Percentiles rank a stretch among this genome's conserved stretches.
Evolutionary conservation across 2,888 invertebrate species (phyloP).

Genomic region (Epinotia ramella): DNA sequence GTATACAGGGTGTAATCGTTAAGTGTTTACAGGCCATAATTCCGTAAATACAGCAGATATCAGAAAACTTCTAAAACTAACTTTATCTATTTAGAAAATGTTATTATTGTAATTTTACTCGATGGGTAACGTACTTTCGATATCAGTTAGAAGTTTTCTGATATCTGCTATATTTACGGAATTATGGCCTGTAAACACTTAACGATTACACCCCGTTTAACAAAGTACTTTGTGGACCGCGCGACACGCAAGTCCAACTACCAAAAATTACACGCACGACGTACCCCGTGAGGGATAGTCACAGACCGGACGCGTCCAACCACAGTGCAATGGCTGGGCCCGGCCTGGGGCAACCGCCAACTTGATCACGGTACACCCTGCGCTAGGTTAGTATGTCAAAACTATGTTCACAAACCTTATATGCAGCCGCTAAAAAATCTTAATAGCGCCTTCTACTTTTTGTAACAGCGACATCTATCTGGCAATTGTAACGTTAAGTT

Average conservation of each 20-base stretch:
- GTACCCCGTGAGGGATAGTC: slow-evolving; percentile 85
- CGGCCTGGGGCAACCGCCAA: slow-evolving; percentile 87
- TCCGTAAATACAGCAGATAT: too few species aligned
- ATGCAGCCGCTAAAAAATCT: slow-evolving; percentile 58
- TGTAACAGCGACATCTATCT: slow-evolving; percentile 72
- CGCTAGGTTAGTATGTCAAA: slow-evolving; percentile 88
- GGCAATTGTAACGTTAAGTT: slow-evolving; percentile 7
- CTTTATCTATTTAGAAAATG: too few species aligned
- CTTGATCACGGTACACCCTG: slow-evolving; percentile 90
- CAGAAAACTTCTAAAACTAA: too few species aligned
- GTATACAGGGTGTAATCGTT: too few species aligned
- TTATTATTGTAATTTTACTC: too few species aligned
- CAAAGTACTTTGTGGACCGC: too few species aligned
- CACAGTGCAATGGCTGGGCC: slow-evolving; percentile 89
- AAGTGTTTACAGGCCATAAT: too few species aligned
- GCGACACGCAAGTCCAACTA: slow-evolving; percentile 87
- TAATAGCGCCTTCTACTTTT: slow-evolving; percentile 66
- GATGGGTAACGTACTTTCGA: too few species aligned
- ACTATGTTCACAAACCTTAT: slow-evolving; percentile 51
- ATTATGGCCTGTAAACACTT: too few species aligned
- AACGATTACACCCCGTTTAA: too few species aligned
- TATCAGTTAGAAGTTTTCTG: too few species aligned
- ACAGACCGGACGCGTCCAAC: slow-evolving; percentile 85
- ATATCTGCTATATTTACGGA: too few species aligned
- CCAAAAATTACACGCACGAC: slow-evolving; percentile 87